These are phyloP conservation scores for Gila robusta DNA, from an alignment of 2,797 vertebrate species.

Conservation along the genomic window DNA sequence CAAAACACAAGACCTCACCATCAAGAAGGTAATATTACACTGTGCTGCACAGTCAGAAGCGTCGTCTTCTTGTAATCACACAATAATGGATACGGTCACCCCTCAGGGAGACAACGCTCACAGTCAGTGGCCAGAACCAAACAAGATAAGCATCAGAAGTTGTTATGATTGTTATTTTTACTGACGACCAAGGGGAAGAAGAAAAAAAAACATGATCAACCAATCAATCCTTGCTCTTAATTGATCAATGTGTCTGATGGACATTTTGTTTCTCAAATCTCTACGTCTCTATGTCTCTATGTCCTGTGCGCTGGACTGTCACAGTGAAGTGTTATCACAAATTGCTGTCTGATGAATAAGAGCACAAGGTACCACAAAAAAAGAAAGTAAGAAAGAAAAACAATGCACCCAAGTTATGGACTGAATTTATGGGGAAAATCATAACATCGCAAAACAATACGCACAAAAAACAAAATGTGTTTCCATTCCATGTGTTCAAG, in stretches of 20 bases:
- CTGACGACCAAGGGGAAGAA: not conserved
- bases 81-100: conserved; percentile 12
- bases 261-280: not conserved
- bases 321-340: not conserved
- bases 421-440: not conserved
- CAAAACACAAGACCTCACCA: not conserved
- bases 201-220: not conserved
- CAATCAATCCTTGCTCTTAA: not conserved
- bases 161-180: conserved; percentile 6
- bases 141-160: conserved; percentile 6
- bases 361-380: not conserved
- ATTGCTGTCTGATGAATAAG: not conserved
- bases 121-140: conserved; percentile 5
- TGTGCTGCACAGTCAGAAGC: conserved; percentile 7
- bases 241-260: not conserved
- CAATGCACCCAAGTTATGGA: not conserved
- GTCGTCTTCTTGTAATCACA: conserved; percentile 5
- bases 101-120: conserved; percentile 15
- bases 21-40: conserved; percentile 25
- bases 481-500: not conserved
- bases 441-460: not conserved
- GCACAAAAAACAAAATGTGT: not conserved
- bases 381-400: not conserved
- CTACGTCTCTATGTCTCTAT: not conserved
- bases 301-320: not conserved